Percentiles rank a stretch among this genome's conserved stretches.
Evolutionary conservation across 2,888 invertebrate genomes (phyloP).

Genomic region (Chelonus formosanus): DNA sequence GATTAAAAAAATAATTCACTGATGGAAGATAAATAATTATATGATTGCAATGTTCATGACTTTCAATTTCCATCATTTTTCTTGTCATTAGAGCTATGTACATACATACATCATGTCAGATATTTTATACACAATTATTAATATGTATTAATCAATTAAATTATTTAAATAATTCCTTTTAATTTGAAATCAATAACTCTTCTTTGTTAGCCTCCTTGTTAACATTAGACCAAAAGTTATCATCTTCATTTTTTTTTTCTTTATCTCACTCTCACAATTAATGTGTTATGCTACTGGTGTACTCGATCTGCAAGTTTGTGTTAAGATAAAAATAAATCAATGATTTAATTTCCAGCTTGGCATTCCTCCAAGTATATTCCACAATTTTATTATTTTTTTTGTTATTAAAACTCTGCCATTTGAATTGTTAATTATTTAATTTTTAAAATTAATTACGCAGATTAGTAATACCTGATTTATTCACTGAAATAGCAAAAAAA

Average conservation of each 20-base stretch:
- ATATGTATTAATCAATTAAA: constrained; percentile 25
- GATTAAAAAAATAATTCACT: too few relatives aligned
- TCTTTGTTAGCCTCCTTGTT: background rate
- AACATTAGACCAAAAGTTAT: background rate
- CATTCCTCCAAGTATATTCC: constrained; percentile 30
- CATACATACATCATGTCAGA: background rate
- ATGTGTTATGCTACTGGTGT: constrained; percentile 7
- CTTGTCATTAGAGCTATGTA: too few relatives aligned
- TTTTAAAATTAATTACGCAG: too few relatives aligned
- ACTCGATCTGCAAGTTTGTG: constrained; percentile 45
- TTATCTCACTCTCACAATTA: constrained; percentile 1
- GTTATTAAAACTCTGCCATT: constrained; percentile 2
- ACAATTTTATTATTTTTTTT: too few relatives aligned
- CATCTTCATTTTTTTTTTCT: background rate
- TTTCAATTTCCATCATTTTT: too few relatives aligned
- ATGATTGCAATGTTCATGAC: too few relatives aligned
- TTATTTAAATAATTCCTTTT: constrained; percentile 15
- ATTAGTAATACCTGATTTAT: too few relatives aligned
- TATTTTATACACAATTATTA: background rate
- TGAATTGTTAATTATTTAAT: too few relatives aligned
- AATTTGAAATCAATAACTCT: too few relatives aligned
- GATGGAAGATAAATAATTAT: too few relatives aligned
- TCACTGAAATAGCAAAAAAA: constrained; percentile 35
- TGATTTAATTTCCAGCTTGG: constrained; percentile 51
- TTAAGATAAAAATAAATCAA: constrained; percentile 55